Evolutionary conservation across 1,140 invertebrate genomes (phyloP).

Genomic region (Dolichoris vasculosae): DNA sequence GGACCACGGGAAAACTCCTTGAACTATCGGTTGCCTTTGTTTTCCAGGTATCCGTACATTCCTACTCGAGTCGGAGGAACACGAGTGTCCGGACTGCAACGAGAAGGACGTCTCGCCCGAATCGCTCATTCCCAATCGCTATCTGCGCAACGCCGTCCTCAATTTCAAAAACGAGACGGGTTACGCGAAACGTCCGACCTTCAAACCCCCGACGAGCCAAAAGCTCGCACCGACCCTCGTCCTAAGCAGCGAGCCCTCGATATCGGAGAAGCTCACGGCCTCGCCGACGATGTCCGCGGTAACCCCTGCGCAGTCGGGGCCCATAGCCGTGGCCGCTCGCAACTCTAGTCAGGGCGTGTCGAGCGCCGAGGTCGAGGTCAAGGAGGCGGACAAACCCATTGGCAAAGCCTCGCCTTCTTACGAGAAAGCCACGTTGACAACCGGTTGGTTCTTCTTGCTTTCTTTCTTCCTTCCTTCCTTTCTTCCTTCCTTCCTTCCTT

Average conservation of each 20-base stretch:
- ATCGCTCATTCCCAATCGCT: conserved; percentile 93
- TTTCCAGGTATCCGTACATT: conserved; percentile 87
- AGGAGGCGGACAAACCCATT: conserved; percentile 38
- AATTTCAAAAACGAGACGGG: conserved; percentile 94
- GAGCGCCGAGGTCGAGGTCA: conserved; percentile 19
- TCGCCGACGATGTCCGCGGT: conserved; percentile 35
- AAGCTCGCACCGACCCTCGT: conserved; percentile 20
- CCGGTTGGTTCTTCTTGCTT: neutral
- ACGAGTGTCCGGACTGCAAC: conserved; percentile 94
- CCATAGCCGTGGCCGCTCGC: neutral
- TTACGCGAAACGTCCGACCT: conserved; percentile 76
- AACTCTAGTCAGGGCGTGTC: conserved; percentile 34
- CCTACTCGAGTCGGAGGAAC: conserved; percentile 93
- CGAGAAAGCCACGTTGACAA: conserved; percentile 37
- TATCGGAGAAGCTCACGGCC: conserved; percentile 56
- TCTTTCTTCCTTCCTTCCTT: neutral
- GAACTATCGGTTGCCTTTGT: neutral
- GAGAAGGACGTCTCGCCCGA: conserved; percentile 94
- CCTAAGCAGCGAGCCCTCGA: conserved; percentile 1
- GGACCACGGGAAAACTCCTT: no score
- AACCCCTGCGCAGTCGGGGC: conserved; percentile 31
- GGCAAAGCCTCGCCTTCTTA: conserved; percentile 38
- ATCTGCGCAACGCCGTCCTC: conserved; percentile 89
- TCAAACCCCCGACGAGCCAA: conserved; percentile 57
- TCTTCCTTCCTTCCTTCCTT: no score